Percentiles rank a stretch among this genome's conserved stretches.
Evolutionary conservation across 2,797 vertebrate genomes (phyloP).

Genomic region (Neopelma chrysocephalum): DNA sequence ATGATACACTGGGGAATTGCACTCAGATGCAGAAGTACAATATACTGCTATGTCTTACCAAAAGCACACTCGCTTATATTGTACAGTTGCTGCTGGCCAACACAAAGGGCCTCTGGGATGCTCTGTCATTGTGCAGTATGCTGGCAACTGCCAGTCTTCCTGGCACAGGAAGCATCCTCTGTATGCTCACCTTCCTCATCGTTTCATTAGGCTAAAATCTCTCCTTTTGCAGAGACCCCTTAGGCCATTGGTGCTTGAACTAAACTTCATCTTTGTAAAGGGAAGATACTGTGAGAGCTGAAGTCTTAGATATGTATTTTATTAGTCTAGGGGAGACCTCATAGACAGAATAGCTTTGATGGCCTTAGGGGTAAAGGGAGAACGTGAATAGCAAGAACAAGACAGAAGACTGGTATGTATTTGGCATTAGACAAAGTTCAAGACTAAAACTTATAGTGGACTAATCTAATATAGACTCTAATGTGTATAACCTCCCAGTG

Average conservation of each 20-base stretch:
- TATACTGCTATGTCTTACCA: neutral
- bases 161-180: neutral
- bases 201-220: neutral
- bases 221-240: neutral
- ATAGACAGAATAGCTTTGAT: neutral
- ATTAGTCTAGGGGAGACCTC: neutral
- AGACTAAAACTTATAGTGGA: neutral
- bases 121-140: neutral
- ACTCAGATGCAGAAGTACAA: neutral
- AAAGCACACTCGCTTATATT: neutral
- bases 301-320: neutral
- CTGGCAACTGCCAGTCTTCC: neutral
- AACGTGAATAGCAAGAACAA: neutral
- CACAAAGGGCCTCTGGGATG: neutral
- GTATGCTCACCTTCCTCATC: neutral
- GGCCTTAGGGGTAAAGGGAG: neutral
- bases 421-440: neutral
- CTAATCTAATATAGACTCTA: neutral
- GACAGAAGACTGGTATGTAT: neutral
- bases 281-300: neutral
- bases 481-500: neutral
- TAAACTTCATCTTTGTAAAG: neutral
- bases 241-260: neutral
- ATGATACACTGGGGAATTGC: neutral
- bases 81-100: slow-evolving; percentile 17